Evolutionary conservation across 2,888 invertebrate species (phyloP).

Genomic region (Ctena decussata): DNA sequence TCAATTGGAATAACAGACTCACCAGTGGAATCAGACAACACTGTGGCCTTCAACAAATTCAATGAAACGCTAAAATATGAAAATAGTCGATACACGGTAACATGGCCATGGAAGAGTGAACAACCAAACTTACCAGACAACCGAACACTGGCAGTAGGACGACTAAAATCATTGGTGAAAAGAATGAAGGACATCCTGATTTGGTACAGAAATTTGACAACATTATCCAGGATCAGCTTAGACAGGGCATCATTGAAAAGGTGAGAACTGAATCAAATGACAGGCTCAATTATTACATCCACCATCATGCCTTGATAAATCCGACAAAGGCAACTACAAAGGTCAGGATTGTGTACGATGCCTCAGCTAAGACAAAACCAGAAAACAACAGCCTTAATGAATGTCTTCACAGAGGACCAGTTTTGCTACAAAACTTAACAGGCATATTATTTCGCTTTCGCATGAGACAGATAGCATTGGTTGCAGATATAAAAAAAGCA

Average conservation of each 20-base stretch:
- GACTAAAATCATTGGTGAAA: slow-evolving; percentile 26
- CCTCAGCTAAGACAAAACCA: slow-evolving; percentile 18
- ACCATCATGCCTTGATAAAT: slow-evolving; percentile 33
- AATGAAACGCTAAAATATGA: slow-evolving; percentile 28
- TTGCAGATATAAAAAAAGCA: slow-evolving; percentile 29
- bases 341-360: slow-evolving; percentile 23
- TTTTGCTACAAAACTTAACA: slow-evolving; percentile 28
- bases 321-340: slow-evolving; percentile 27
- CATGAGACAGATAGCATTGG: slow-evolving; percentile 9
- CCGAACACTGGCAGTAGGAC: slow-evolving; percentile 19
- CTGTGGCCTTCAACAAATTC: slow-evolving; percentile 10
- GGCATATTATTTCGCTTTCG: slow-evolving; percentile 36
- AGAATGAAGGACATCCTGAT: slow-evolving; percentile 20
- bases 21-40: not conserved
- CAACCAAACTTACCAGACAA: slow-evolving; percentile 19
- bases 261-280: not conserved
- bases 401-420: slow-evolving; percentile 37
- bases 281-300: slow-evolving; percentile 30
- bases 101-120: slow-evolving; percentile 46
- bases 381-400: slow-evolving; percentile 41
- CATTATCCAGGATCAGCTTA: slow-evolving; percentile 31
- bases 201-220: slow-evolving; percentile 13
- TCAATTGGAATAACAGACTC: slow-evolving; percentile 20
- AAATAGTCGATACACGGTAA: slow-evolving; percentile 22
- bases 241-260: slow-evolving; percentile 41